These are phyloP conservation scores for Mola mola DNA, from an alignment of 2,113 vertebrate genomes.

Conservation along the genomic window DNA sequence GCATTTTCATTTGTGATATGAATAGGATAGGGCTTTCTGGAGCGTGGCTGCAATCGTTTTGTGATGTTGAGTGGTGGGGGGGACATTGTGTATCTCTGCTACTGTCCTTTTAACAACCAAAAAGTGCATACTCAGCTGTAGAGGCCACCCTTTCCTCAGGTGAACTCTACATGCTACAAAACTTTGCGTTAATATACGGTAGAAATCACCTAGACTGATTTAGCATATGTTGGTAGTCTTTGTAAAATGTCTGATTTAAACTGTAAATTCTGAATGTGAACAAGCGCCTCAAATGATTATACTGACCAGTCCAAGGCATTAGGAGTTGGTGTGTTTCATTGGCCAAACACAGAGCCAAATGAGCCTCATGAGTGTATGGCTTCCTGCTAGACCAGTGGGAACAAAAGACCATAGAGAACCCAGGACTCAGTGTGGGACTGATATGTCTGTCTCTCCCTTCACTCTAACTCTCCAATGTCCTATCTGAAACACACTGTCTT, in stretches of 20 bases:
- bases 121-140: conserved; percentile 52
- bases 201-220: conserved; percentile 3
- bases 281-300: conserved; percentile 28
- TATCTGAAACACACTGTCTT: conserved; percentile 44
- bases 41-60: conserved; percentile 49
- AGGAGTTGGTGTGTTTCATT: conserved; percentile 54
- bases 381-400: conserved; percentile 71
- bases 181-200: background rate
- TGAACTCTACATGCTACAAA: conserved; percentile 41
- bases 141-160: conserved; percentile 51
- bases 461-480: conserved; percentile 52
- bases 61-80: conserved; percentile 18
- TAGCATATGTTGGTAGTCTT: conserved; percentile 5
- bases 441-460: conserved; percentile 65
- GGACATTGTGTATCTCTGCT: conserved; percentile 19
- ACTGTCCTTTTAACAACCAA: conserved; percentile 36
- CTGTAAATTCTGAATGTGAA: conserved; percentile 15
- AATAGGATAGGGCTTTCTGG: conserved; percentile 43
- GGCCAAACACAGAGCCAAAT: conserved; percentile 62
- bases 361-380: conserved; percentile 70
- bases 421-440: conserved; percentile 65
- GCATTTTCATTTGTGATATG: conserved; percentile 41
- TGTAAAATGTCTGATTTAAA: conserved; percentile 15
- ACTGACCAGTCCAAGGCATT: conserved; percentile 42
- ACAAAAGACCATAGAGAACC: conserved; percentile 75